These are phyloP conservation scores for Emydura subglobosa DNA, from an alignment of 2,113 vertebrate species.

Conservation along the genomic window DNA sequence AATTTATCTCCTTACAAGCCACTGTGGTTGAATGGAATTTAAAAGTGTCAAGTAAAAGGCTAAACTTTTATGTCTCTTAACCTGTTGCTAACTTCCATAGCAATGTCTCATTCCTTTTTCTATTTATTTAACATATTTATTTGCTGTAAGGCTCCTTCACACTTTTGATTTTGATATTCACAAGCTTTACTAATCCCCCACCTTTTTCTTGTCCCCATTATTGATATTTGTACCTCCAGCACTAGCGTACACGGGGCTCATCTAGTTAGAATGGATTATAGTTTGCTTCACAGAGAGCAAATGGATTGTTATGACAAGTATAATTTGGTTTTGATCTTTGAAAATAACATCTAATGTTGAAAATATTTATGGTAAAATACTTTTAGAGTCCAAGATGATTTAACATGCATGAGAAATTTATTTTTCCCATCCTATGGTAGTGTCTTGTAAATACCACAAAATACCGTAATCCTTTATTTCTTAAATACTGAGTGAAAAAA, in stretches of 20 bases:
- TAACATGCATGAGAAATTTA: neutral
- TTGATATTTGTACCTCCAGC: neutral
- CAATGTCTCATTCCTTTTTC: neutral
- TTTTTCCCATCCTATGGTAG: neutral
- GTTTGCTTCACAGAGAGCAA: neutral
- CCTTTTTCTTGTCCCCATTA: neutral
- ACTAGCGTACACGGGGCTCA: neutral
- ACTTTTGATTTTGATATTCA: neutral
- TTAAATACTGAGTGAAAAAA: neutral
- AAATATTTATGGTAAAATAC: neutral
- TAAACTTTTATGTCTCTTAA: neutral
- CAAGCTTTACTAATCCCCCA: neutral
- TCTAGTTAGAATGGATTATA: neutral
- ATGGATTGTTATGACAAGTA: neutral
- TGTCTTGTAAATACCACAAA: neutral
- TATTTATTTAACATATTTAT: neutral
- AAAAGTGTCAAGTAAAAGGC: neutral
- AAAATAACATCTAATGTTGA: neutral
- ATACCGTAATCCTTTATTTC: neutral
- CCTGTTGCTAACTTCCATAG: neutral
- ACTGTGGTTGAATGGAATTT: constrained; percentile 29
- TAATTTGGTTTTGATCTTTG: neutral
- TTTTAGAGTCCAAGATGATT: neutral
- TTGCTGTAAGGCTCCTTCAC: neutral
- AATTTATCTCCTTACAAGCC: constrained; percentile 32